A percentile compares a stretch with the other conserved stretches of the same genome.
Conservation (phyloP, 2,888 invertebrate species). For the Thera obeliscata region DNA sequence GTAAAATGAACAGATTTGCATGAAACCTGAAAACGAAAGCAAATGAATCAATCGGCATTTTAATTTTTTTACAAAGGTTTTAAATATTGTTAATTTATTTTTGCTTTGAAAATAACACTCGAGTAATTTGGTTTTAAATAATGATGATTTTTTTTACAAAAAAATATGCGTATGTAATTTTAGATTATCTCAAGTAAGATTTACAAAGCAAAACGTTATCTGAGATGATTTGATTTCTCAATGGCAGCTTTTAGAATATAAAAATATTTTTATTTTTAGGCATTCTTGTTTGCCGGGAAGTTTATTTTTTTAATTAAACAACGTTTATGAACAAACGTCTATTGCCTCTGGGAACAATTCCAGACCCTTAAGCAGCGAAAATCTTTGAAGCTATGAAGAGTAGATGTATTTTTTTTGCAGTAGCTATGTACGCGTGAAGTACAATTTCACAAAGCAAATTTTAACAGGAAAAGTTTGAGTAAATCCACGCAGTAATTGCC, state of each 20-base stretch:
- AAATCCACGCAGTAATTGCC: no score
- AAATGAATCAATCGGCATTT: background rate
- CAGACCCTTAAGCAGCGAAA: background rate
- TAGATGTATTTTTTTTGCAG: background rate
- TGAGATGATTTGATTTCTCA: conserved; percentile 8
- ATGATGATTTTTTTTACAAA: background rate
- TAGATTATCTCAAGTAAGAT: conserved; percentile 6
- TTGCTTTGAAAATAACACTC: conserved; percentile 13
- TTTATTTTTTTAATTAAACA: background rate
- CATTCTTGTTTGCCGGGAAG: background rate
- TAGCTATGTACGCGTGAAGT: no score
- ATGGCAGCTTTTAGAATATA: background rate
- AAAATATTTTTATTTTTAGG: background rate
- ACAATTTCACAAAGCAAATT: no score
- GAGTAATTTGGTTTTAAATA: background rate
- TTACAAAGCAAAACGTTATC: conserved; percentile 5
- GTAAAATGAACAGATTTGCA: no score
- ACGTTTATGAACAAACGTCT: background rate
- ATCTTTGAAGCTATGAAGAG: background rate
- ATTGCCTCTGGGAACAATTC: background rate
- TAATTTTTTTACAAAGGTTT: background rate
- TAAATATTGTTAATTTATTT: conserved; percentile 9
- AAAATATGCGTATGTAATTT: conserved; percentile 8
- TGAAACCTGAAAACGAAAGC: no score
- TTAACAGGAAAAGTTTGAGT: no score